These are phyloP conservation scores for Deroplatys truncata DNA, from an alignment of 2,888 invertebrate genomes.

Conservation along the genomic window DNA sequence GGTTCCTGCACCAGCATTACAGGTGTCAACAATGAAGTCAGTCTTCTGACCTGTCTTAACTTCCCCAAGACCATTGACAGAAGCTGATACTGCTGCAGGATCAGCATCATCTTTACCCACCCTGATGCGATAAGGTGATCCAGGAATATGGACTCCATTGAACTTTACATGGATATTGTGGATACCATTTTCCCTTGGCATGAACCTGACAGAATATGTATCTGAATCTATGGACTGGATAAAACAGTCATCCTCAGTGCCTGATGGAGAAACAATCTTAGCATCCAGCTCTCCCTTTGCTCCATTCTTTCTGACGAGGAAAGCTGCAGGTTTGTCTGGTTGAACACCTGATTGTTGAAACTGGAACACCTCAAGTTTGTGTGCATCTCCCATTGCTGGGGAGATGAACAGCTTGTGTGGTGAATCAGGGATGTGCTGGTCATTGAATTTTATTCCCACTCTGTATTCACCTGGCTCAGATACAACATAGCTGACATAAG, in stretches of 20 bases:
- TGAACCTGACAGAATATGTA: slow-evolving; percentile 88
- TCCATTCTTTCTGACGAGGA: slow-evolving; percentile 92
- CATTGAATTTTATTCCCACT: slow-evolving; percentile 96
- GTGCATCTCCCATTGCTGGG: slow-evolving; percentile 90
- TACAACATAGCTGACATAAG: slow-evolving; percentile 91
- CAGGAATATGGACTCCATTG: slow-evolving; percentile 94
- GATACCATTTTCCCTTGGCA: slow-evolving; percentile 92
- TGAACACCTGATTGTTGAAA: slow-evolving; percentile 78
- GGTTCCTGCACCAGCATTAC: slow-evolving; percentile 92
- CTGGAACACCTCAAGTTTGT: slow-evolving; percentile 85
- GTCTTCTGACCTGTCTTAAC: slow-evolving; percentile 84
- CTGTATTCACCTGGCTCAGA: slow-evolving; percentile 96
- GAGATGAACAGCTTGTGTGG: slow-evolving; percentile 95
- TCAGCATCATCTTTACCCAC: slow-evolving; percentile 93
- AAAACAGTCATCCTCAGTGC: slow-evolving; percentile 93
- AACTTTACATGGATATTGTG: slow-evolving; percentile 95
- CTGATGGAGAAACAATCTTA: slow-evolving; percentile 86
- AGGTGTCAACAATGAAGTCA: slow-evolving; percentile 94
- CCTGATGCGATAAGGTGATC: slow-evolving; percentile 89
- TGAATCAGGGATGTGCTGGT: slow-evolving; percentile 97
- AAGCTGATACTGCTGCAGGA: slow-evolving; percentile 89
- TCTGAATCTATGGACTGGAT: slow-evolving; percentile 92
- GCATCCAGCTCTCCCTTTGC: slow-evolving; percentile 85
- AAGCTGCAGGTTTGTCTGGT: slow-evolving; percentile 88
- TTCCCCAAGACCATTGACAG: slow-evolving; percentile 77